Evolutionary conservation across 2,797 vertebrate species (phyloP), one percentile per base, ranked within the genome.

Genomic region (Gallinago nigripennis): DNA sequence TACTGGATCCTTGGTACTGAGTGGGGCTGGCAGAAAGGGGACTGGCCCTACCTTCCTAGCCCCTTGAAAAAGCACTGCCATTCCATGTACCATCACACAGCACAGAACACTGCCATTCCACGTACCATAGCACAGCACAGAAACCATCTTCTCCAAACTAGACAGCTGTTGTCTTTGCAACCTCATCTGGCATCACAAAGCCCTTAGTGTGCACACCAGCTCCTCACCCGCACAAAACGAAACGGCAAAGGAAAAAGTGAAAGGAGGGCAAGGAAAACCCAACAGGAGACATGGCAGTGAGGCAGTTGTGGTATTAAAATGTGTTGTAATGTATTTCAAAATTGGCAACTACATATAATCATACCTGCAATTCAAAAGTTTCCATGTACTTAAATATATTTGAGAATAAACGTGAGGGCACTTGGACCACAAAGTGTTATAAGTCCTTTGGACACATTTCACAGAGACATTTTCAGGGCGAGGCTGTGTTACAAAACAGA

Each of bases 351-450:
- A 37, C 68, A 88, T 57, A 88, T 72, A 95, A 95, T 91, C 96
- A 88, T 84, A 94, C 94, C 95, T 88, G 96, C 95, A 92, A 93
- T 92, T 95, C 91, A 92, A 97, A 96, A 91, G 84, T 80, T 96
- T 96, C 92, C 70, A 58, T 15, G 16, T 86, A 83, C 91, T 95
- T 87, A 85, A 90, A n/a, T 57, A 76, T 78, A 73, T 95, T 88
- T 87, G 77, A 92, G 95, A 95, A 93, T 86, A 95, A 96, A 95
- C 6, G 19, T 28, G 68, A 91, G 69, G 56, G 88, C 54, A 94
- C 91, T 93, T 82, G 53, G 94, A 84, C 69, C 41, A 57, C 60
- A 56, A 93, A 92, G 60, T 60, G 81, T 78, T 88, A 3, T 11
- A 90, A 82, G 82, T 84, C 93, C 84, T 96, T 83, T 92, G 86